Conservation (phyloP, 2,113 vertebrate species). For the Eidolon helvum region DNA sequence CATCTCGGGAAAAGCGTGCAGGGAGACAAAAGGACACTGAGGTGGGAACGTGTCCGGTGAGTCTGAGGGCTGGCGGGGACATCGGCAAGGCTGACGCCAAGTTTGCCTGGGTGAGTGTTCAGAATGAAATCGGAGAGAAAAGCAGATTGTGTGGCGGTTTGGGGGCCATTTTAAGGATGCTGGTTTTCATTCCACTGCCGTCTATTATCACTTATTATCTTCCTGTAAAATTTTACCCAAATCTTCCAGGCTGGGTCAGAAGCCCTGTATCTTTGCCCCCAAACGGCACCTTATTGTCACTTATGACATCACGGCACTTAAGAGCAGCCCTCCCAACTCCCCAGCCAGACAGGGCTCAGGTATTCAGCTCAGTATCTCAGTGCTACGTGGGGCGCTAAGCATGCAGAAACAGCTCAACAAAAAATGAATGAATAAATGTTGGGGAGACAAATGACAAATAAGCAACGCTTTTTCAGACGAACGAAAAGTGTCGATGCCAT, state of each 20-base stretch:
- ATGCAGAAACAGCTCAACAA: not conserved
- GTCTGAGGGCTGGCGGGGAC: not conserved
- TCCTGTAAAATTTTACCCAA: not conserved
- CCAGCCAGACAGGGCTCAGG: not conserved
- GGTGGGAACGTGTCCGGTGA: not conserved
- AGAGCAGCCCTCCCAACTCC: accelerated
- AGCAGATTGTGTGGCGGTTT: accelerated
- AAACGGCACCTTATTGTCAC: not conserved
- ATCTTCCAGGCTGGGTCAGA: not conserved
- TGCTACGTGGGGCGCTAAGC: not conserved
- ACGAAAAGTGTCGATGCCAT: accelerated
- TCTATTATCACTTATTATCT: not conserved
- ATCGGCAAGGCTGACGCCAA: not conserved
- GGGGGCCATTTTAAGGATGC: not conserved
- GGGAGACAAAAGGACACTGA: not conserved
- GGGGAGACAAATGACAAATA: not conserved
- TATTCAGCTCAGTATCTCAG: not conserved
- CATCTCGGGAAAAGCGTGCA: not conserved
- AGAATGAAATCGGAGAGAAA: not conserved
- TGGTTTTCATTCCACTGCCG: not conserved
- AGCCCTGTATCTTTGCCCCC: not conserved
- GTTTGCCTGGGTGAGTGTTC: not conserved
- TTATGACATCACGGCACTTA: not conserved
- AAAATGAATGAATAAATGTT: not conserved
- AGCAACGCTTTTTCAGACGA: not conserved